Evolutionary conservation across 2,888 invertebrate species (phyloP).

Genomic region (Netelia virgata): DNA sequence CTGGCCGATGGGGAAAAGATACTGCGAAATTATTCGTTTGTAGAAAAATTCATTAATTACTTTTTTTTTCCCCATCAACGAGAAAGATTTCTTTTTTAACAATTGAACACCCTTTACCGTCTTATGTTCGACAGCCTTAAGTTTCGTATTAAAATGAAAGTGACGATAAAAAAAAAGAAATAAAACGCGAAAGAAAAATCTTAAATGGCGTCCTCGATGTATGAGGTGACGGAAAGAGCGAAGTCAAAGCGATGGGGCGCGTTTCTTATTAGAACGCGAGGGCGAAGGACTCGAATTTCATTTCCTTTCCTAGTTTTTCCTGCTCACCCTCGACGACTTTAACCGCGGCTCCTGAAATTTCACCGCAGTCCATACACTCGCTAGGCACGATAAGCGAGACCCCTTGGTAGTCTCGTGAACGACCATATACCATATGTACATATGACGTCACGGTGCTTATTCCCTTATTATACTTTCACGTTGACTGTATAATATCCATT

Average conservation of each 20-base stretch:
- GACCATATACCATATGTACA: background rate
- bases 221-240: too few relatives aligned
- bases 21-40: too few relatives aligned
- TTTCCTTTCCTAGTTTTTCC: constrained; percentile 46
- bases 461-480: constrained; percentile 38
- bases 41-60: too few relatives aligned
- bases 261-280: constrained; percentile 7
- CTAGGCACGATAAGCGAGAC: constrained; percentile 46
- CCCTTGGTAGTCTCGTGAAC: constrained; percentile 3
- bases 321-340: background rate
- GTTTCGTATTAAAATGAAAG: too few relatives aligned
- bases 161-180: too few relatives aligned
- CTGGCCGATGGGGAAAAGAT: too few relatives aligned
- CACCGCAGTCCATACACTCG: background rate
- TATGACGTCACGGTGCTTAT: background rate
- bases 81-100: too few relatives aligned
- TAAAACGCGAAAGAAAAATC: too few relatives aligned
- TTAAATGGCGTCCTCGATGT: too few relatives aligned
- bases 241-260: background rate
- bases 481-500: constrained; percentile 50
- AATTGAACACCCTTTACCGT: too few relatives aligned
- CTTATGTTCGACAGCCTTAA: too few relatives aligned
- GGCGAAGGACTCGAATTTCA: constrained; percentile 17
- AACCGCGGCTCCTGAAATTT: background rate
- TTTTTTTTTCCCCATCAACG: too few relatives aligned